These are phyloP conservation scores for Thaumatotibia leucotreta DNA, from an alignment of 1,140 invertebrate species.

Conservation along the genomic window DNA sequence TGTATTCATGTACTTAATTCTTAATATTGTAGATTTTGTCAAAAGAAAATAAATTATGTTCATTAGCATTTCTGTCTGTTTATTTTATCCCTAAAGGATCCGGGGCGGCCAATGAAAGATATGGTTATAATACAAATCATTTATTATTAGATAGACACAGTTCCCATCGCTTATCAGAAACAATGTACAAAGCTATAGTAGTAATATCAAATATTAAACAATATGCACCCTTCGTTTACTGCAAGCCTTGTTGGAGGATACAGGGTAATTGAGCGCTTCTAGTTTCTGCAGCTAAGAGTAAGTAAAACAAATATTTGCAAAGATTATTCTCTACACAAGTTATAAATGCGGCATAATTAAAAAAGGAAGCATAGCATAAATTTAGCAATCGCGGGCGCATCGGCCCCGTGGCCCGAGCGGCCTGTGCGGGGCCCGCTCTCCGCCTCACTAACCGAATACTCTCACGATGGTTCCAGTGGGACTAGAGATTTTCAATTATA, in stretches of 20 bases:
- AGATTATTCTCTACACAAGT: constrained; percentile 67
- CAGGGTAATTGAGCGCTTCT: constrained; percentile 76
- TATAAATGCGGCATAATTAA: constrained; percentile 67
- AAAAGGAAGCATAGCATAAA: constrained; percentile 66
- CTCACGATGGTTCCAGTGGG: constrained; percentile 75
- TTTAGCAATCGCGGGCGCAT: constrained; percentile 34
- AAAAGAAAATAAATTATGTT: constrained; percentile 74
- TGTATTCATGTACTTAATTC: constrained; percentile 75
- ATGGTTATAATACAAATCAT: constrained; percentile 76
- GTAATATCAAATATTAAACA: constrained; percentile 78
- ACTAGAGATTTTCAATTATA: constrained; percentile 74
- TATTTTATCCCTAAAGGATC: constrained; percentile 15
- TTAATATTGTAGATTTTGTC: constrained; percentile 77
- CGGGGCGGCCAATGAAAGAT: constrained; percentile 37
- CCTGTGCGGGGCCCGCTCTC: not conserved
- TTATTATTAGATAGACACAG: constrained; percentile 78
- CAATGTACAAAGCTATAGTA: constrained; percentile 78
- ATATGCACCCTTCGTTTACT: constrained; percentile 77
- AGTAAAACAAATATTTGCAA: constrained; percentile 69
- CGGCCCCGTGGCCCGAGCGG: constrained; percentile 10
- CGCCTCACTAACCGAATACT: constrained; percentile 39
- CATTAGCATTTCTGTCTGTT: constrained; percentile 52
- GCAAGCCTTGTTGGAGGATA: constrained; percentile 76
- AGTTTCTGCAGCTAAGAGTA: constrained; percentile 69
- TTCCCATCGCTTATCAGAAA: constrained; percentile 78